Base-by-base conservation (phyloP, 2,797 vertebrate species). In the Okamejei kenojei region DNA sequence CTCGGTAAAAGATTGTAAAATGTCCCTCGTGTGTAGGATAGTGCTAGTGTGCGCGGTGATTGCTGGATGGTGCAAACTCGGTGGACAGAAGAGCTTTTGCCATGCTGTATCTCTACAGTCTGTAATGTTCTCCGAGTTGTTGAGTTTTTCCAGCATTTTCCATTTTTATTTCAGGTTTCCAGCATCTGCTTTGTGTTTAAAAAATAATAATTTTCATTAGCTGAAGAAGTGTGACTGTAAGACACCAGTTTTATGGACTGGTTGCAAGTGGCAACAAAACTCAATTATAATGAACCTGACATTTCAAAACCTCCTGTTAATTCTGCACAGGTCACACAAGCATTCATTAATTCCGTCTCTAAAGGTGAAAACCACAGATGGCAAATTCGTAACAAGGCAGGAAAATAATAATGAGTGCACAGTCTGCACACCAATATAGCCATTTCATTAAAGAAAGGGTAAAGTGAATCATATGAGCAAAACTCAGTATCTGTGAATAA, bases 341-440 rank as follows among this genome's bases (percentile, higher is more conserved):
- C 29, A 68, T 68, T 88, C 10, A 19, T 63, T n/a, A 65, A 65
- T 86, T 88, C n/a, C 19, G 9, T 61, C 54, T 88, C 84, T 88
- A 63, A 88, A 88, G 84, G 61, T 88, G 21, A n/a, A 65, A 88
- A 65, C 29, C 35, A 45, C 84, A 88, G 84, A 88, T 88, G 84
- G 29, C 29, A 88, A 88, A 3, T 8, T 65, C 61, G 21, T 32
- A 65, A 2, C 61, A 65, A 19, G n/a, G 35, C 19, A 2, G 81
- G 58, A 86, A 86, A 63, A 58, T 86, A 63, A 63, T 86, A 63
- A 63, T 21, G n/a, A 88, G 61, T 0, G 61, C n/a, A 8, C 23
- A 84, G 9, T 61, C 54, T 29, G 23, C 26, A 5, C 81, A 19
- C 84, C n/a, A 29, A 68, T n/a, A 32, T 8, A 19, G 11, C 2